Conservation (phyloP, 1,140 invertebrate species). For the Achroia grisella region DNA sequence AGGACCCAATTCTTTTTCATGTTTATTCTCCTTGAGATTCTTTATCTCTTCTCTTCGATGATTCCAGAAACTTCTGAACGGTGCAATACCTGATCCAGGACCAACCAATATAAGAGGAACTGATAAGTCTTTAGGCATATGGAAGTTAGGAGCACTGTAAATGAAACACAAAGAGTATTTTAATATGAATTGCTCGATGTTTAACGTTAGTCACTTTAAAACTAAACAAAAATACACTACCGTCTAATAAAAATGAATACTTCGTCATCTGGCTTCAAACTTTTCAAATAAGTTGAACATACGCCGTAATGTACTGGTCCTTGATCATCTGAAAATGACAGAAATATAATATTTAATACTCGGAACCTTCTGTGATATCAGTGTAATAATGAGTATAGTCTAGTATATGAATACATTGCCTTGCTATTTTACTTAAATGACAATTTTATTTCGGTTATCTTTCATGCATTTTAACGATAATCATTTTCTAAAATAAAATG, state of each 20-base stretch:
- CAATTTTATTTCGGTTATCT: too few relatives aligned
- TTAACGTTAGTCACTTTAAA: not conserved
- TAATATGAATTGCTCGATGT: not conserved
- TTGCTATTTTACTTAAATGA: too few relatives aligned
- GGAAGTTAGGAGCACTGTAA: constrained; percentile 90
- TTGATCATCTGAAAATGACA: constrained; percentile 76
- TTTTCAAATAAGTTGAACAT: constrained; percentile 92
- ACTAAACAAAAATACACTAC: constrained; percentile 65
- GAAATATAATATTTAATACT: too few relatives aligned
- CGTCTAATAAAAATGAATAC: constrained; percentile 88
- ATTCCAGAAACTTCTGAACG: constrained; percentile 95
- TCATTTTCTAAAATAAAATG: too few relatives aligned
- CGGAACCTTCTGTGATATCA: too few relatives aligned
- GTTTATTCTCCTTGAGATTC: constrained; percentile 13
- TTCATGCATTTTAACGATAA: too few relatives aligned
- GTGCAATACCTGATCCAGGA: constrained; percentile 94
- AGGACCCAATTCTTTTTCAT: constrained; percentile 72
- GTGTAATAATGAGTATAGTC: too few relatives aligned
- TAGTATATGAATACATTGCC: too few relatives aligned
- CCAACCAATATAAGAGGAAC: constrained; percentile 95
- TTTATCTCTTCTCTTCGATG: constrained; percentile 72
- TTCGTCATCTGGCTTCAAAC: constrained; percentile 78
- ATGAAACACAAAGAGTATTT: constrained; percentile 7
- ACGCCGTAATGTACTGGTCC: constrained; percentile 92
- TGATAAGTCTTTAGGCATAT: constrained; percentile 87